Conservation (phyloP, 2,797 vertebrate genomes). For the Mormyrus hasselquistii region DNA sequence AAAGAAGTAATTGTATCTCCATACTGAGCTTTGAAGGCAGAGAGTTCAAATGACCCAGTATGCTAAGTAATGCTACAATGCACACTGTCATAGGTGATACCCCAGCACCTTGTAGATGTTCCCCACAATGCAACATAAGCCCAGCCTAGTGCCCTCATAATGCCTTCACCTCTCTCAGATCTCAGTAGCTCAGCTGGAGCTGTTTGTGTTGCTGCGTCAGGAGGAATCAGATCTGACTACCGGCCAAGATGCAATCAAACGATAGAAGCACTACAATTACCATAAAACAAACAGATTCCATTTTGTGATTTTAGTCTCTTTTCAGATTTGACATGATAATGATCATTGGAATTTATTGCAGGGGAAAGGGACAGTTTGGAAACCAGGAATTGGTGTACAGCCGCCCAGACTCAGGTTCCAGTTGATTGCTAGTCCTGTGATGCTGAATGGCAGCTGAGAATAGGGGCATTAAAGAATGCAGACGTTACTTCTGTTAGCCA, state of each 20-base stretch:
- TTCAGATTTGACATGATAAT: slow-evolving; percentile 5
- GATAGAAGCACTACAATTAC: neutral
- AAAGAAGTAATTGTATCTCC: neutral
- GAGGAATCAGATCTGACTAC: slow-evolving; percentile 11
- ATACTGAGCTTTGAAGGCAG: neutral
- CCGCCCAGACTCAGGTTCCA: neutral
- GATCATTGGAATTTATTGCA: neutral
- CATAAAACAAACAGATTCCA: neutral
- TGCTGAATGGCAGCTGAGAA: too few relatives aligned
- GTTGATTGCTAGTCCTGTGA: neutral
- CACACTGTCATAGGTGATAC: neutral
- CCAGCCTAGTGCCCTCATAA: neutral
- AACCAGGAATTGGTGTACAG: neutral
- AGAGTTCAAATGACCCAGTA: neutral
- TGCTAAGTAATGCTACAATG: neutral
- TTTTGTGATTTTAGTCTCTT: neutral
- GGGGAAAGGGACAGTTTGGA: neutral
- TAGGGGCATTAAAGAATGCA: neutral
- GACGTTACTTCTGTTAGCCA: neutral
- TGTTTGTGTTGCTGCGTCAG: slow-evolving; percentile 7
- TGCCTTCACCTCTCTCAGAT: neutral
- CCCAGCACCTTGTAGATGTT: neutral
- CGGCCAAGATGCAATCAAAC: neutral
- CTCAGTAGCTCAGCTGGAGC: neutral
- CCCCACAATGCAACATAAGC: neutral